Evolutionary conservation across 64 coral and sea anemone species (phyloP).

Genomic region (Actinia equina): DNA sequence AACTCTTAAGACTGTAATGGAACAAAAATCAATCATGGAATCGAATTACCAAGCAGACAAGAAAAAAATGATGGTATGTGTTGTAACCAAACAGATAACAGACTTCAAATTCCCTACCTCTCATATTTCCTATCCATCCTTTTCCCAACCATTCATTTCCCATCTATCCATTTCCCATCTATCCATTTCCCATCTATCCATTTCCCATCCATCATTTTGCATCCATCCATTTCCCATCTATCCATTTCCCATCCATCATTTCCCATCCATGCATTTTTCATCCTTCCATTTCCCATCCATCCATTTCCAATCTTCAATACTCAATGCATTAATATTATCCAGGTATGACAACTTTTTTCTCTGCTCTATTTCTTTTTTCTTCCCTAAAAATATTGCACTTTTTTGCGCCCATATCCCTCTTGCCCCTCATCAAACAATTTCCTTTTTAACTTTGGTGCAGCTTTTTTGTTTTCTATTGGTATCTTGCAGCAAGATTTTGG

Average conservation of each 20-base stretch:
- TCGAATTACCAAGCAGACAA: constrained; percentile 88
- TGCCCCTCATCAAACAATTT: background rate
- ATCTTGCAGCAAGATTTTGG: constrained; percentile 81
- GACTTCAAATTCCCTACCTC: no score
- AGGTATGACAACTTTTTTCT: no score
- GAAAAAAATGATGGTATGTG: constrained; percentile 88
- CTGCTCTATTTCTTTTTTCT: background rate
- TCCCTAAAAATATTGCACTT: background rate
- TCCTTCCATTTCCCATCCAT: background rate
- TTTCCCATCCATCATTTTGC: no score
- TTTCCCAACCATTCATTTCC: no score
- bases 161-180: no score
- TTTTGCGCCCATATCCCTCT: background rate
- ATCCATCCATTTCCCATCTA: no score
- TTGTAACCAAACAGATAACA: background rate
- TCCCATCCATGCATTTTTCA: background rate
- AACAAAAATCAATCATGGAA: constrained; percentile 98
- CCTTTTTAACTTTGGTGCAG: background rate
- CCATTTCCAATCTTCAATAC: background rate
- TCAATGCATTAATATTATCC: no score
- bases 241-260: background rate
- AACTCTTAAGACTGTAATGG: constrained; percentile 88
- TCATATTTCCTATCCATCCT: no score
- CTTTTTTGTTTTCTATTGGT: background rate
- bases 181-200: no score